A percentile compares a stretch with the other conserved stretches of the same genome.
Conservation (phyloP, 2,113 vertebrate species). For the Heterochromis multidens region DNA sequence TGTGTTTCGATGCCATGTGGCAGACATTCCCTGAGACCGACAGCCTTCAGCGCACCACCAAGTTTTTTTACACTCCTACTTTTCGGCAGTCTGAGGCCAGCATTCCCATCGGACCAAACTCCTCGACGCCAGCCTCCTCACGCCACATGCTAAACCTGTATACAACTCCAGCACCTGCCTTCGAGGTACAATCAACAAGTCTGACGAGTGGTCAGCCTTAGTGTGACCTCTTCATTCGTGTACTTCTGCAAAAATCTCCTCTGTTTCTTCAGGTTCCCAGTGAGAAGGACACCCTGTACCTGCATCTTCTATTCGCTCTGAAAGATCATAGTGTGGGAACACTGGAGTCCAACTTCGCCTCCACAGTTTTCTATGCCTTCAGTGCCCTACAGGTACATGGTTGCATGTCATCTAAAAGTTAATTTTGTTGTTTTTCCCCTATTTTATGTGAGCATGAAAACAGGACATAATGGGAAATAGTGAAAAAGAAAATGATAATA, state of each 20-base stretch:
- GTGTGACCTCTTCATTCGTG: not conserved
- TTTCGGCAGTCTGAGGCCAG: slow-evolving; percentile 65
- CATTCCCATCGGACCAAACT: slow-evolving; percentile 73
- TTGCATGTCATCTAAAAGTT: not conserved
- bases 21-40: slow-evolving; percentile 71
- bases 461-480: not conserved
- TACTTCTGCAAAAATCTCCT: not conserved
- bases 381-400: slow-evolving; percentile 68
- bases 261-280: slow-evolving; percentile 50
- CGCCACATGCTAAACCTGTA: slow-evolving; percentile 75
- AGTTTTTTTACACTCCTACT: slow-evolving; percentile 72
- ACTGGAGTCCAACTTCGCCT: slow-evolving; percentile 82
- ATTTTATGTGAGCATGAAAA: not conserved
- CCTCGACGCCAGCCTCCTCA: slow-evolving; percentile 63
- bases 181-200: slow-evolving; percentile 37
- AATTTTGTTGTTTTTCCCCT: not conserved
- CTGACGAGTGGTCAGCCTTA: not conserved
- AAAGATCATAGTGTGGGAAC: slow-evolving; percentile 70
- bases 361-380: slow-evolving; percentile 81
- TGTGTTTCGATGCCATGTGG: slow-evolving; percentile 77
- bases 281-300: slow-evolving; percentile 72
- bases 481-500: too few species aligned
- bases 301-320: slow-evolving; percentile 85
- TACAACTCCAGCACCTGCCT: slow-evolving; percentile 66
- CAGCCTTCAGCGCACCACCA: slow-evolving; percentile 66